Evolutionary conservation across 1,140 invertebrate genomes (phyloP).

Genomic region (Ditylenchus dipsaci): DNA sequence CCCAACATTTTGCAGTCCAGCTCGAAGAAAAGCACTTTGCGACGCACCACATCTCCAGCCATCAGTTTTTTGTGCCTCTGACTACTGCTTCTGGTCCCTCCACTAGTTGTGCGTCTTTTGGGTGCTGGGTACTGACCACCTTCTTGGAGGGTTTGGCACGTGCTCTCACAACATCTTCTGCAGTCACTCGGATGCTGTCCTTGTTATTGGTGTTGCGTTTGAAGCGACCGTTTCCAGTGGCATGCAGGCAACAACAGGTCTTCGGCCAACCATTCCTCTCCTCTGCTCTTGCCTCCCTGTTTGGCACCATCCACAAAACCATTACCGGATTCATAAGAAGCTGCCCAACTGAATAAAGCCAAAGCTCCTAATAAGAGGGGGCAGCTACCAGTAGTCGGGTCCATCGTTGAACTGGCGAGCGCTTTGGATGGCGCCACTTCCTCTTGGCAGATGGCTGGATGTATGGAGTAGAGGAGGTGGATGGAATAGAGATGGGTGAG

Average conservation of each 20-base stretch:
- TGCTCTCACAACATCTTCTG: not conserved
- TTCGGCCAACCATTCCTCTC: not conserved
- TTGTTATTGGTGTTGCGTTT: not conserved
- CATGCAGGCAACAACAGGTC: not conserved
- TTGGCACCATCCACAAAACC: no score
- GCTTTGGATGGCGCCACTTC: no score
- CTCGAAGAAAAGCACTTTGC: constrained; percentile 2
- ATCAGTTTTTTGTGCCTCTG: no score
- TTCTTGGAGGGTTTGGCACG: not conserved
- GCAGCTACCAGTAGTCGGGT: not conserved
- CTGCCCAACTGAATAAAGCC: not conserved
- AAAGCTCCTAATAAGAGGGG: not conserved
- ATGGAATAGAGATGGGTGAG: no score
- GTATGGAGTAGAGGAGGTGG: no score
- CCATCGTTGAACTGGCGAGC: not conserved
- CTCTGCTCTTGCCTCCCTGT: no score
- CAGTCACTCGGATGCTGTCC: not conserved
- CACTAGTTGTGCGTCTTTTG: not conserved
- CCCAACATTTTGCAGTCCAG: not conserved
- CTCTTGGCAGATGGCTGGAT: no score
- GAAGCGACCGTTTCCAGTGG: not conserved
- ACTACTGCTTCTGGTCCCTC: not conserved
- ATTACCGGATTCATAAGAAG: no score
- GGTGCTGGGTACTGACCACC: not conserved
- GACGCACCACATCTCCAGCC: not conserved